Evolutionary conservation across 1,140 invertebrate species (phyloP).

Genomic region (Vanessa atalanta): DNA sequence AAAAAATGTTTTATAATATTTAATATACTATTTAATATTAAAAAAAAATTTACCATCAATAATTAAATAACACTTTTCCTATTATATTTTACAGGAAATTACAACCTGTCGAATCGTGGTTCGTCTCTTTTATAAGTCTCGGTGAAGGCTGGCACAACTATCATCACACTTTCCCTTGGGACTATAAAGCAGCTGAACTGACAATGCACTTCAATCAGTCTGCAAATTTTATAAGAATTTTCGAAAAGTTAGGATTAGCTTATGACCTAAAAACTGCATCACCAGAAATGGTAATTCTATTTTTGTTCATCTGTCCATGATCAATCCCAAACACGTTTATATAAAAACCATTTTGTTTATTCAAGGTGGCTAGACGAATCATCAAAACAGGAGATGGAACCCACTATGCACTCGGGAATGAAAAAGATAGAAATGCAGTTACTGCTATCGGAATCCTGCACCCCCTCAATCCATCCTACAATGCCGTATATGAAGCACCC

Average conservation of each 20-base stretch:
- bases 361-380: conserved; percentile 60
- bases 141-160: conserved; percentile 91
- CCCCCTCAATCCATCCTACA: conserved; percentile 67
- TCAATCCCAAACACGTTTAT: neutral
- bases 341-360: neutral
- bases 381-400: conserved; percentile 63
- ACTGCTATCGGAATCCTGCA: conserved; percentile 57
- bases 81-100: conserved; percentile 77
- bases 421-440: conserved; percentile 51
- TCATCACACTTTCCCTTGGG: conserved; percentile 89
- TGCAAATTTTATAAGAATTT: conserved; percentile 77
- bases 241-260: conserved; percentile 80
- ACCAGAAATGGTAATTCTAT: conserved; percentile 70
- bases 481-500: conserved; percentile 52
- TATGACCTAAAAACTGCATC: conserved; percentile 84
- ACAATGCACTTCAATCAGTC: conserved; percentile 75
- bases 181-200: conserved; percentile 85
- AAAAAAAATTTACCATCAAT: too few species aligned
- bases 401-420: conserved; percentile 60
- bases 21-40: too few species aligned
- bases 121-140: conserved; percentile 78
- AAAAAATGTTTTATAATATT: too few species aligned
- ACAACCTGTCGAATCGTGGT: conserved; percentile 81
- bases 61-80: neutral
- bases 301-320: too few species aligned